Evolutionary conservation across 2,797 vertebrate species (phyloP), one percentile per base, ranked within the genome.

Genomic region (Falco novaeseelandiae): DNA sequence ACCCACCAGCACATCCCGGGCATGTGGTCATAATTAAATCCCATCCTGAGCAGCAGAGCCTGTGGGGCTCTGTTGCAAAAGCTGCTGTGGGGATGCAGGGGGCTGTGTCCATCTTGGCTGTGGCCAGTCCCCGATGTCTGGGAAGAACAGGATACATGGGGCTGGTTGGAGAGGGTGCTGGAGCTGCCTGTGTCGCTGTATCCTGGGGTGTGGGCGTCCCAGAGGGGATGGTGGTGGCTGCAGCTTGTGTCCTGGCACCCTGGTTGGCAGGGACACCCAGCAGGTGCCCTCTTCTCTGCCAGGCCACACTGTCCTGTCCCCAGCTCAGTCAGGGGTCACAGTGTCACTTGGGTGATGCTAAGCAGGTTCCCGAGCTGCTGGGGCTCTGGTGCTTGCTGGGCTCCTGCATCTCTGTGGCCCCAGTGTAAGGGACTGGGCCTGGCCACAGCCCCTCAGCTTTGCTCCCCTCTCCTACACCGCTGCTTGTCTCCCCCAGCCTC

Each of bases 381-480:
- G 10, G 42, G 58, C 70, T 97, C 54, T 61, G 46, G 15, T 84
- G 58, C 44, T 83, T 27, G 3, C 38, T 87, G 78, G 49, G 36
- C 12, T 91, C 12, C 40, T 46, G 34, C n/a, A 59, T 14, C 36
- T 59, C 61, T 21, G 40, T 72, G 59, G 26, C 36, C 34, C 3
- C 0, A 0, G 1, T 27, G 9, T 10, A 16, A 52, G 38, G 18
- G 9, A 13, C 36, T 2, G 2, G 34, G 14, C 21, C 38, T 70
- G 44, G 23, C 49, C 8, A 2, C 29, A 18, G 20, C 22, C 38
- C 32, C 10, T 4, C 29, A 21, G 36, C n/a, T 44, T 70, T 67
- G 12, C 21, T 72, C 23, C 29, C 22, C 13, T 58, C 36, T 85
- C 34, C 34, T 44, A 2, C 0, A 0, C 49, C 1, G 0, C 63